Evolutionary conservation across 2,797 vertebrate genomes (phyloP), one percentile per base, ranked within the genome.

Genomic region (Protonibea diacanthus): DNA sequence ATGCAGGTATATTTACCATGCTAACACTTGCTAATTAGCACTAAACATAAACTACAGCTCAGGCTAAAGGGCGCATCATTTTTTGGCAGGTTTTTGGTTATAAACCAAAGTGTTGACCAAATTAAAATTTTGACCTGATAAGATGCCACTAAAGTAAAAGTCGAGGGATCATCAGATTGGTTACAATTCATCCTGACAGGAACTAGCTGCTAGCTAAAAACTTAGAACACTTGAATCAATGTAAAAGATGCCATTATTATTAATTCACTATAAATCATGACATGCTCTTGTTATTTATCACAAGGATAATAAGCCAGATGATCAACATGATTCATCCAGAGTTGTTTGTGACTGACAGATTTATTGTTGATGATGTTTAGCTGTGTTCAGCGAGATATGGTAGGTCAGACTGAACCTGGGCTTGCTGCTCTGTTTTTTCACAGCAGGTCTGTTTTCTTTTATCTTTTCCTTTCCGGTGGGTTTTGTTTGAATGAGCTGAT

Each of bases 351-450:
- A 47, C 2, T 81, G 40, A 10, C 14, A 27, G 40, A 15, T 20
- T 56, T 27, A 38, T 40, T 74, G 51, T 47, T 38, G 27, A 9
- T 15, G 52, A 55, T 42, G 3, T 68, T 76, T 7, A 65, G 70
- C 58, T 71, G 56, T 80, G 73, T 78, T 86, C 62, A 84, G 78
- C 23, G 88, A 86, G 20, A 89, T 64, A 48, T 84, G 82, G 27
- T 85, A 90, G 27, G 18, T 85, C 42, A 62, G 12, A 14, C 40
- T 76, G 67, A 83, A 82, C 48, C 13, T 75, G 27, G 69, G 64
- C 52, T 79, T 83, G n/a, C 48, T 61, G 52, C 20, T 60, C 42
- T 57, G 42, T 25, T 78, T 73, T 59, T 49, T 67, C 2, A 17
- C 38, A 15, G 25, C 21, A 4, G 51, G 5, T 74, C 57, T 76